Conservation (phyloP, 2,797 vertebrate genomes). For the Brachyrhaphis roseni region DNA sequence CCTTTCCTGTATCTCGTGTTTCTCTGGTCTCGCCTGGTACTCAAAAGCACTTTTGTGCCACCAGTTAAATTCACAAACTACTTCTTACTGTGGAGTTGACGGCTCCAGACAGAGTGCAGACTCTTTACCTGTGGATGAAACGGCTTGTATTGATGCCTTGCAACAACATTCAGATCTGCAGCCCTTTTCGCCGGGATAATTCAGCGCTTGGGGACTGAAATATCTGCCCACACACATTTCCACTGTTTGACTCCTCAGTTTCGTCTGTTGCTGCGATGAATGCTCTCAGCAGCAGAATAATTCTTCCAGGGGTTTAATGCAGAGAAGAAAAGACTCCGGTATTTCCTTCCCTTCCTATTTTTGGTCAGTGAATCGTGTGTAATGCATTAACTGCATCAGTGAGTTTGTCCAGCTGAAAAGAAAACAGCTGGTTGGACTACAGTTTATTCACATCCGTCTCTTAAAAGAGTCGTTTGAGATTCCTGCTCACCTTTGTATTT, state of each 20-base stretch:
- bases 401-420: conserved; percentile 10
- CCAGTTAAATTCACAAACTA: neutral
- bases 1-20: neutral
- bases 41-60: neutral
- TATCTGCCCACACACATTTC: neutral
- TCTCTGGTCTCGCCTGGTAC: neutral
- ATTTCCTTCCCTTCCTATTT: neutral
- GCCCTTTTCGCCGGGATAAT: conserved; percentile 11
- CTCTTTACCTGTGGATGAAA: neutral
- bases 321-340: neutral
- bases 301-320: conserved; percentile 2
- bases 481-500: neutral
- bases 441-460: neutral
- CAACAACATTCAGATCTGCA: conserved; percentile 2
- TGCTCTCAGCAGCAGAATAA: conserved; percentile 2
- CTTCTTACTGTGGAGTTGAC: neutral
- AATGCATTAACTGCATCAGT: conserved; percentile 20
- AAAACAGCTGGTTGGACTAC: conserved; percentile 7
- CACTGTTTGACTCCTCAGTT: conserved; percentile 11
- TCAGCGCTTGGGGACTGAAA: neutral
- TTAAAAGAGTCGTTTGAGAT: conserved; percentile 6
- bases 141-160: neutral
- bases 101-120: neutral
- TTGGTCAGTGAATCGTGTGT: neutral
- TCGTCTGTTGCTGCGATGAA: conserved; percentile 2